Evolutionary conservation across 2,888 invertebrate genomes (phyloP).

Genomic region (Brachyptera putata): DNA sequence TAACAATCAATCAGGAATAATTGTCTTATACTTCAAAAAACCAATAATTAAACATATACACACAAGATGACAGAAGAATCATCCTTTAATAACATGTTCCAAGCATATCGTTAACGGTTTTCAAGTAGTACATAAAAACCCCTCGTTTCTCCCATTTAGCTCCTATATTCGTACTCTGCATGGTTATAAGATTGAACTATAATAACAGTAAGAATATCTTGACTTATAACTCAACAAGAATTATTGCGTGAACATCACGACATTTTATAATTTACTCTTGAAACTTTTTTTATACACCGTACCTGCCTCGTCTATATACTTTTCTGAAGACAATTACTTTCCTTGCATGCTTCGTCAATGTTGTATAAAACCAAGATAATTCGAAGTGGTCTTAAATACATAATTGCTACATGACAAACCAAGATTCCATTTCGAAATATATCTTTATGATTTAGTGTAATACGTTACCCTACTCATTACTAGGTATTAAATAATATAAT

Average conservation of each 20-base stretch:
- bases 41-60: too few species aligned
- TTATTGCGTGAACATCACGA: slow-evolving; percentile 5
- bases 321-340: background rate
- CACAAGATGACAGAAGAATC: too few species aligned
- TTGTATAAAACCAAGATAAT: background rate
- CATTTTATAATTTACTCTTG: slow-evolving; percentile 4
- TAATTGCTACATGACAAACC: slow-evolving; percentile 27
- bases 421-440: slow-evolving; percentile 3
- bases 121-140: too few species aligned
- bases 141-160: too few species aligned
- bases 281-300: background rate
- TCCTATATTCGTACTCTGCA: too few species aligned
- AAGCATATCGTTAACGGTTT: too few species aligned
- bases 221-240: too few species aligned
- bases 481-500: slow-evolving; percentile 26
- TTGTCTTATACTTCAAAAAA: too few species aligned
- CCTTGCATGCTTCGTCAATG: background rate
- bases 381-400: slow-evolving; percentile 4
- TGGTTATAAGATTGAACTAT: too few species aligned
- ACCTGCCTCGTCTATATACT: background rate
- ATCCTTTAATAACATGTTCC: too few species aligned
- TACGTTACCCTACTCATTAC: slow-evolving; percentile 25
- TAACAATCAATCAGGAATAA: too few species aligned
- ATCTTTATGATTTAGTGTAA: slow-evolving; percentile 28
- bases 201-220: too few species aligned